Evolutionary conservation across 1,140 invertebrate genomes (phyloP).

Genomic region (Teleogryllus occipitalis): DNA sequence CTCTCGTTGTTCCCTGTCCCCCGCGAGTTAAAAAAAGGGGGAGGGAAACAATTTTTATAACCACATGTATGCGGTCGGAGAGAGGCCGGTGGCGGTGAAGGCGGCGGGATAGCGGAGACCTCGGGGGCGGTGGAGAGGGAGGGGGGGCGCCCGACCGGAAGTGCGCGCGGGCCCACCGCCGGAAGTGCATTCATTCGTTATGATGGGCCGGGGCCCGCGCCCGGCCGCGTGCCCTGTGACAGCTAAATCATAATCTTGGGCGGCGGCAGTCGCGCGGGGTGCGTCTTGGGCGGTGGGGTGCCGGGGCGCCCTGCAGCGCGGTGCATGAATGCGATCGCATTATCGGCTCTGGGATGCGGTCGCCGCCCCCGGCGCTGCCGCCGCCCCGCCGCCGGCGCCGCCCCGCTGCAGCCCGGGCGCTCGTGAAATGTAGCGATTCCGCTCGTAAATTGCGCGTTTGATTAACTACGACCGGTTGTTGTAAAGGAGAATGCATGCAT

Average conservation of each 20-base stretch:
- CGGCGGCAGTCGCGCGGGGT: no score
- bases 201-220: background rate
- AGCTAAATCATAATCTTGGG: conserved; percentile 15
- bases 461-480: conserved; percentile 1
- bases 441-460: background rate
- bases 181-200: conserved; percentile 10
- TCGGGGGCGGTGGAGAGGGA: background rate
- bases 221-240: conserved; percentile 8
- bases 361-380: no score
- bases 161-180: background rate
- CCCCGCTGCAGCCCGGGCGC: background rate
- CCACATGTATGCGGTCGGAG: conserved; percentile 2
- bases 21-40: background rate
- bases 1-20: background rate
- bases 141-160: background rate
- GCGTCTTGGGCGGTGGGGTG: background rate
- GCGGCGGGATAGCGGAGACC: background rate
- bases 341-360: background rate
- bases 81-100: background rate
- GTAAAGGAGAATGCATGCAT: background rate
- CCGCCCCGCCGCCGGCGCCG: no score
- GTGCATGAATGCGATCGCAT: background rate
- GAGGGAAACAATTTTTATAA: background rate
- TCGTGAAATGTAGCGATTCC: no score
- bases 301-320: no score